Conservation (phyloP, 2,888 invertebrate species). For the Eupeodes luniger region DNA sequence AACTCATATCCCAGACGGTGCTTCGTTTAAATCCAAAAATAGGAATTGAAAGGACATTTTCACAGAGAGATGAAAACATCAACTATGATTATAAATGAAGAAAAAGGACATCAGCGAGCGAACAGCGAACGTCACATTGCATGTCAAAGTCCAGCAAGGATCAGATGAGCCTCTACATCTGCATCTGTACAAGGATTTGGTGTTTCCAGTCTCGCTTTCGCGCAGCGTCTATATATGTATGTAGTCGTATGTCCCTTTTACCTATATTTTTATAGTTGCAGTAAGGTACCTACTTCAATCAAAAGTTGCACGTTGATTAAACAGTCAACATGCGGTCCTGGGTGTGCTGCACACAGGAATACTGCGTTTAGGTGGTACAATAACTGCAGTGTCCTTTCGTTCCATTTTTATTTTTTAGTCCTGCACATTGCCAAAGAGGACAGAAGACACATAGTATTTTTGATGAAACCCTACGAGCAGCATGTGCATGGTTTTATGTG, state of each 20-base stretch:
- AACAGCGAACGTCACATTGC: not conserved
- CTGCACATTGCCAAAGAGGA: not conserved
- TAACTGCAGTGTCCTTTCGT: slow-evolving; percentile 30
- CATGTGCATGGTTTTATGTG: not conserved
- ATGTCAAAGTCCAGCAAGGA: slow-evolving; percentile 33
- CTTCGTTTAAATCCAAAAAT: slow-evolving; percentile 14
- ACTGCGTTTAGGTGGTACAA: not conserved
- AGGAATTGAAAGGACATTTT: slow-evolving; percentile 46
- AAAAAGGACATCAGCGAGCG: slow-evolving; percentile 21
- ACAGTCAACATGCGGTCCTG: slow-evolving; percentile 50
- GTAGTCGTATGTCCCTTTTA: too few species aligned
- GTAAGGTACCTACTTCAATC: slow-evolving; percentile 54
- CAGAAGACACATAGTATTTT: slow-evolving; percentile 22
- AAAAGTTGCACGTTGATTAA: slow-evolving; percentile 67
- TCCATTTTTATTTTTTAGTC: not conserved
- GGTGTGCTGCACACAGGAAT: not conserved
- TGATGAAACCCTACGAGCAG: slow-evolving; percentile 22
- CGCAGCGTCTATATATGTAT: not conserved
- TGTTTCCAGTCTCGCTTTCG: slow-evolving; percentile 11
- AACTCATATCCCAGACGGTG: too few species aligned
- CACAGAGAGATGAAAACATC: slow-evolving; percentile 54
- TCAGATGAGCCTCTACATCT: not conserved
- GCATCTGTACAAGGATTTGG: slow-evolving; percentile 40
- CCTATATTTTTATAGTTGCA: too few species aligned
- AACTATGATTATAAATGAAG: slow-evolving; percentile 21